Evolutionary conservation across 2,888 invertebrate genomes (phyloP).

Genomic region (Hydrotaea cyrtoneurina): DNA sequence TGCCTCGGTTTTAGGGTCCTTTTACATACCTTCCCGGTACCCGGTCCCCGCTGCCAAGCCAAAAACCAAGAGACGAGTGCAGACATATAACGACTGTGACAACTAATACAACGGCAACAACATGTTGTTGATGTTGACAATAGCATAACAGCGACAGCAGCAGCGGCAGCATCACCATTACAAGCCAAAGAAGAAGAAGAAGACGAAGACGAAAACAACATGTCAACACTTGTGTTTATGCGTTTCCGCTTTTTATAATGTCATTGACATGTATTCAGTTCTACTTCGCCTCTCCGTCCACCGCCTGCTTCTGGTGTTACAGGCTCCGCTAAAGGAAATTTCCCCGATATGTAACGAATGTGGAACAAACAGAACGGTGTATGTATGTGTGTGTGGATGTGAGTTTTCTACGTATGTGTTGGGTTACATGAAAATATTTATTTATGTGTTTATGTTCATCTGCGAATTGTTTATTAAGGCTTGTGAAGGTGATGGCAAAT

Average conservation of each 20-base stretch:
- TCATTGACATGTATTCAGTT: conserved; percentile 76
- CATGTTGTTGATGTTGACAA: conserved; percentile 55
- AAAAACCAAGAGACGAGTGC: background rate
- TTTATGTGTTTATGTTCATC: background rate
- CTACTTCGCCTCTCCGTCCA: background rate
- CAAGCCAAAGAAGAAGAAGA: conserved; percentile 60
- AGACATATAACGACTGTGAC: conserved; percentile 43
- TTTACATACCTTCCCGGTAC: too few species aligned
- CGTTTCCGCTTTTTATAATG: conserved; percentile 79
- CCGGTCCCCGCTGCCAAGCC: too few species aligned
- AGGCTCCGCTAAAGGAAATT: too few species aligned
- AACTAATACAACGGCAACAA: conserved; percentile 16
- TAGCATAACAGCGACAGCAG: conserved; percentile 28
- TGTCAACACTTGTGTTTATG: conserved; percentile 79
- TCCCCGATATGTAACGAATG: too few species aligned
- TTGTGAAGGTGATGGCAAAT: too few species aligned
- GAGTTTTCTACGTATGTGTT: too few species aligned
- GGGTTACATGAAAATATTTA: background rate
- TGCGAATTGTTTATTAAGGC: background rate
- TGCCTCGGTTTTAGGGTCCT: background rate
- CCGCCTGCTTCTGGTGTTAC: background rate
- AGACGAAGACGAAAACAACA: conserved; percentile 66
- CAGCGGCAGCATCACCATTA: background rate
- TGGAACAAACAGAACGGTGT: too few species aligned
- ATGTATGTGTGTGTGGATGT: background rate